Percentiles rank a stretch among this genome's conserved stretches.
phyloP scores from a whole-genome alignment of 2,888 invertebrate genomes.

The Margaritifera margaritifera region DNA sequence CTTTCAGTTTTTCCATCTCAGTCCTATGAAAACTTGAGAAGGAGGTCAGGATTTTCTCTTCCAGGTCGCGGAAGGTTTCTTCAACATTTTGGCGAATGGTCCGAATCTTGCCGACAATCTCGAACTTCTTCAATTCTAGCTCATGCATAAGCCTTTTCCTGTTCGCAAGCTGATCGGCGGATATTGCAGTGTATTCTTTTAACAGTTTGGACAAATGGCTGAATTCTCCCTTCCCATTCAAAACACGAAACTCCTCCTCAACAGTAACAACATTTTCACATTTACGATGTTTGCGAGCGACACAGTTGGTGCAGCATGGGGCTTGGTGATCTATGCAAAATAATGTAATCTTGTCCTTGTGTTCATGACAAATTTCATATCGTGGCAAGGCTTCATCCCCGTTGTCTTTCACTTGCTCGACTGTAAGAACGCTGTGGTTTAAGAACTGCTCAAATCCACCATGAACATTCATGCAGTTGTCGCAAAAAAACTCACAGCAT shows the following conservation, averaged over 20 bases:
- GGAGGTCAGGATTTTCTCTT: slow-evolving; percentile 20
- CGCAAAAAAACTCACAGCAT: slow-evolving; percentile 34
- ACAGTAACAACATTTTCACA: slow-evolving; percentile 28
- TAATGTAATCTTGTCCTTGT: slow-evolving; percentile 27
- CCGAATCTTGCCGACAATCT: slow-evolving; percentile 20
- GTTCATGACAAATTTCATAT: slow-evolving; percentile 27
- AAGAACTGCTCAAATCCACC: slow-evolving; percentile 31
- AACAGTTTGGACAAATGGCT: slow-evolving; percentile 8
- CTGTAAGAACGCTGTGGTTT: slow-evolving; percentile 25
- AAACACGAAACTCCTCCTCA: slow-evolving; percentile 19
- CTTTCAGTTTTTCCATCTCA: slow-evolving; percentile 19
- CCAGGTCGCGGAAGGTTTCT: slow-evolving; percentile 18
- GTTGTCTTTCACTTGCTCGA: slow-evolving; percentile 28
- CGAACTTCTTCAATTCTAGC: slow-evolving; percentile 16
- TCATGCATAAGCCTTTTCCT: slow-evolving; percentile 23
- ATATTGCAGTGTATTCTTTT: slow-evolving; percentile 17
- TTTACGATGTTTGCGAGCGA: slow-evolving; percentile 22
- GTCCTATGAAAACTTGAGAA: slow-evolving; percentile 22
- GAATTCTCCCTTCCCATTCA: slow-evolving; percentile 23
- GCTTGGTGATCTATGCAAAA: slow-evolving; percentile 27
- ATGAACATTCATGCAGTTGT: slow-evolving; percentile 35
- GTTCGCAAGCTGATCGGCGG: slow-evolving; percentile 17
- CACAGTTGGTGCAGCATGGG: slow-evolving; percentile 23
- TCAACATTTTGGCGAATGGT: slow-evolving; percentile 25
- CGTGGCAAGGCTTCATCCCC: slow-evolving; percentile 29